Conservation (phyloP, 2,888 invertebrate genomes). For the Rhagium mordax region DNA sequence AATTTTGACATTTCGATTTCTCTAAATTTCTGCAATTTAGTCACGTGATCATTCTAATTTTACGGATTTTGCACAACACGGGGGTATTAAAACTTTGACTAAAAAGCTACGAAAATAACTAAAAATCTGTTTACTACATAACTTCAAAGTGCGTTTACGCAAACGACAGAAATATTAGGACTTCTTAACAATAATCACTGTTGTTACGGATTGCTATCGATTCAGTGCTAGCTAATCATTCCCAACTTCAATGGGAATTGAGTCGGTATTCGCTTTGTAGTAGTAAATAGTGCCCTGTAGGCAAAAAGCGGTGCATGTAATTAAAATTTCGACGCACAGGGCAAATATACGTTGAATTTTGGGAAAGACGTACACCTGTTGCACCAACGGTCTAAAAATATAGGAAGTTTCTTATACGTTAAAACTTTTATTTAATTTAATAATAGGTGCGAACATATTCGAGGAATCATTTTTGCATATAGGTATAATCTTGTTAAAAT, state of each 20-base stretch:
- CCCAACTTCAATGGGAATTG: constrained; percentile 6
- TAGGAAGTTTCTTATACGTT: too few relatives aligned
- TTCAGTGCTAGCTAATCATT: constrained; percentile 14
- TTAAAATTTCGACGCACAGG: constrained; percentile 47
- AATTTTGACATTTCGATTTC: too few relatives aligned
- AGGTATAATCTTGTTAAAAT: too few relatives aligned
- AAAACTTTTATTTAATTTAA: too few relatives aligned
- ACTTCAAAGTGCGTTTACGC: background rate
- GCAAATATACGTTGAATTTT: constrained; percentile 33
- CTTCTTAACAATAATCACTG: background rate
- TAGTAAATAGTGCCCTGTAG: constrained; percentile 41
- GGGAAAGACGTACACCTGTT: constrained; percentile 7
- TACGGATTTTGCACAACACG: too few relatives aligned
- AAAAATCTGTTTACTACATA: background rate
- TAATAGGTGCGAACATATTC: too few relatives aligned
- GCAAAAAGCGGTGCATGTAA: constrained; percentile 54
- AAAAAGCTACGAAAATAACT: too few relatives aligned
- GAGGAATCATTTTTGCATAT: too few relatives aligned
- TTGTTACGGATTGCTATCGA: constrained; percentile 3
- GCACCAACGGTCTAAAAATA: constrained; percentile 32
- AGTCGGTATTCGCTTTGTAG: constrained; percentile 32
- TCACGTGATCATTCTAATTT: too few relatives aligned
- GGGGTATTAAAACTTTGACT: too few relatives aligned
- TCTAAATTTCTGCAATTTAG: too few relatives aligned
- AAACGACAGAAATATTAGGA: background rate